Base-by-base conservation (phyloP, 2,888 invertebrate genomes). In the Synanthedon formicaeformis region DNA sequence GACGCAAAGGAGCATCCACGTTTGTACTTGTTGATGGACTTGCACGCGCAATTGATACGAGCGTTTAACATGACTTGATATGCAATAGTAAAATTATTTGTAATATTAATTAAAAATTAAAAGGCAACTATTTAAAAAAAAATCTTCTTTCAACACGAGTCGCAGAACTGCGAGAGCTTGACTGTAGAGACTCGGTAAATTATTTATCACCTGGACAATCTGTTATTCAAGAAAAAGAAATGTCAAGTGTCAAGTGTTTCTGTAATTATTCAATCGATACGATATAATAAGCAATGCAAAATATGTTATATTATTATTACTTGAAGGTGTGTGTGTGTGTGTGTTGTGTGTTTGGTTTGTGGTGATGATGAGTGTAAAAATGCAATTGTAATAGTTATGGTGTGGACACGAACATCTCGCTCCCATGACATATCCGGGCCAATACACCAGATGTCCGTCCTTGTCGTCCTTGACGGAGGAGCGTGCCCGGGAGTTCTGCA, bases 371-470 rank as follows among this genome's bases (percentile, higher is more conserved):
- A 13, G 57, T 62, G 60, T 56, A 58, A 60, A 62, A 61, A 65
- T 66, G 69, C 69, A 68, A 64, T 69, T 66, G 69, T 79, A 73
- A 78, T 34, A 81, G 80, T 77, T 80, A 81, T 81, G 79, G 71
- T 89, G 91, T 92, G 93, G 93, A 93, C 94, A 96, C 96, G 95
- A 95, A 96, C 98, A 99, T 97, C 98, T 94, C 92, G 96, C 95
- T 93, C 96, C 96, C 90, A 99, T 96, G 90, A 96, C 92, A 92
- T 99, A 98, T 90, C 98, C 99, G 90, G 93, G 93, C 91, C 95
- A 95, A 94, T 99, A 99, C 89, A 99, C 94, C 91, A 99, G 96
- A 90, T 99, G 99, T 89, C 99, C 99, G 90, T 99, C 99, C 90
- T 95, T 95, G 92, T 99, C 99, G 92, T 99, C 98, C 92, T 97